Conservation (phyloP, 1,140 invertebrate species). For the Archivesica marissinica region DNA sequence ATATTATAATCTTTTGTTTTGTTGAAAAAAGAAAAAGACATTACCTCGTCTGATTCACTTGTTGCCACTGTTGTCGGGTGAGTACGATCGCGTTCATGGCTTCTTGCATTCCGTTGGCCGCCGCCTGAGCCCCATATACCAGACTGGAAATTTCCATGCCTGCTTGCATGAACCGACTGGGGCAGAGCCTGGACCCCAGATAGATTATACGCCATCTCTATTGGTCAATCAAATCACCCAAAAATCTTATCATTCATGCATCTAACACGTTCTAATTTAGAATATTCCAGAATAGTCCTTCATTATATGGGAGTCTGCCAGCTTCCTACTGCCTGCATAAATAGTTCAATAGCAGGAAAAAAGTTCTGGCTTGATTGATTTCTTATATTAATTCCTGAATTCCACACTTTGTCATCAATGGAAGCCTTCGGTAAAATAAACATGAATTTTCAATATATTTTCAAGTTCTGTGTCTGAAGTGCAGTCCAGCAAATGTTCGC, state of each 20-base stretch:
- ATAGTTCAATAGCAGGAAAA: neutral
- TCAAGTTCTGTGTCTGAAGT: no score
- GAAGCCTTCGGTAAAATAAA: no score
- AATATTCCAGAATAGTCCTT: neutral
- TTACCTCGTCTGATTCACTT: neutral
- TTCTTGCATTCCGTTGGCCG: neutral
- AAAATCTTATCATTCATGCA: neutral
- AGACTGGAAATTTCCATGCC: neutral
- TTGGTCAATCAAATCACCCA: neutral
- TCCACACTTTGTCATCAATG: no score
- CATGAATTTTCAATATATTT: no score
- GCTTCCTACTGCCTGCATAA: no score
- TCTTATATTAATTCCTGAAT: neutral
- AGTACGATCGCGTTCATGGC: neutral
- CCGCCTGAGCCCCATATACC: conserved; percentile 16
- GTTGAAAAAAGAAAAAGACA: no score
- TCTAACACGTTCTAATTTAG: neutral
- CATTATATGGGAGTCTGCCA: no score
- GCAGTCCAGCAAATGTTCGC: no score
- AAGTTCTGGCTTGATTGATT: neutral
- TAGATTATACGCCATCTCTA: neutral
- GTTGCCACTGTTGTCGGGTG: neutral
- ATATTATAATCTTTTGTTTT: no score
- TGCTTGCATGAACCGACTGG: neutral
- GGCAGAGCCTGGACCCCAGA: conserved; percentile 8